Evolutionary conservation across 2,888 invertebrate genomes (phyloP).

Genomic region (Brachyptera risi): DNA sequence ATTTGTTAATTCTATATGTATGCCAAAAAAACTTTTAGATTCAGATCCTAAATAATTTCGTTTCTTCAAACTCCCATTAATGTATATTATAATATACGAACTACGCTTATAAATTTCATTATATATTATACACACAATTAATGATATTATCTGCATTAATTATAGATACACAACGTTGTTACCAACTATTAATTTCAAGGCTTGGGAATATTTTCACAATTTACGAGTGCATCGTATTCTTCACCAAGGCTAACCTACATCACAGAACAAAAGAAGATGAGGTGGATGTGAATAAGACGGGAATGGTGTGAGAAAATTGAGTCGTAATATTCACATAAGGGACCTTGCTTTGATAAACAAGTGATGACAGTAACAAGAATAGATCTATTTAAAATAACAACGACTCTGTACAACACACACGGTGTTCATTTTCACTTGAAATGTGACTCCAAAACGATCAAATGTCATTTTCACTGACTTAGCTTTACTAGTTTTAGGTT

Average conservation of each 20-base stretch:
- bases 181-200: slow-evolving; percentile 23
- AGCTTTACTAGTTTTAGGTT: too few relatives aligned
- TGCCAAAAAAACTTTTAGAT: too few relatives aligned
- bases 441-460: too few relatives aligned
- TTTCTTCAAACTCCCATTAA: too few relatives aligned
- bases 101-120: too few relatives aligned
- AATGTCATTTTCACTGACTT: too few relatives aligned
- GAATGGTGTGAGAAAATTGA: slow-evolving; percentile 20
- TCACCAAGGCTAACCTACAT: slow-evolving; percentile 25
- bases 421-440: too few relatives aligned
- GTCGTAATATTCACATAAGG: slow-evolving; percentile 1
- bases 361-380: slow-evolving; percentile 5
- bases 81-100: too few relatives aligned
- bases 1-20: too few relatives aligned
- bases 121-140: slow-evolving; percentile 3
- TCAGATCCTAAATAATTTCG: too few relatives aligned
- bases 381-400: too few relatives aligned
- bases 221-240: background rate
- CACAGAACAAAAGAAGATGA: slow-evolving; percentile 9
- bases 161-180: slow-evolving; percentile 2
- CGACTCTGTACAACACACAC: too few relatives aligned
- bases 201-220: slow-evolving; percentile 24
- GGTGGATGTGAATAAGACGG: slow-evolving; percentile 1
- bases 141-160: slow-evolving; percentile 4
- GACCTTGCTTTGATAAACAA: slow-evolving; percentile 12